Conservation (phyloP, 2,113 vertebrate genomes). For the Chascanopsetta lugubris region DNA sequence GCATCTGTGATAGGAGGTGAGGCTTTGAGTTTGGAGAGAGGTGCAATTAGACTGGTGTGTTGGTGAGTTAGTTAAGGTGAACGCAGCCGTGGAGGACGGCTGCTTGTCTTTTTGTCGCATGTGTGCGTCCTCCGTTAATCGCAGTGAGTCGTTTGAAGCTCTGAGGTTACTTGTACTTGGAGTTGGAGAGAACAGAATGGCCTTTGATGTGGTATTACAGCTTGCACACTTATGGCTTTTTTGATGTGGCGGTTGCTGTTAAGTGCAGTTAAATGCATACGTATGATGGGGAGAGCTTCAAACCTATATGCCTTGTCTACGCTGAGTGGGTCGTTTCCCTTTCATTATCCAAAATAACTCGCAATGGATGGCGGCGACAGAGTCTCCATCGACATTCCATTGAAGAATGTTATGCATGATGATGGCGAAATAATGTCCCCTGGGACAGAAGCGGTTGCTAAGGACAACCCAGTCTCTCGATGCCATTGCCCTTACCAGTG, state of each 20-base stretch:
- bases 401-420: no score
- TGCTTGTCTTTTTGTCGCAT: constrained; percentile 16
- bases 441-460: no score
- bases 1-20: constrained; percentile 54
- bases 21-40: constrained; percentile 10
- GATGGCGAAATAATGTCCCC: no score
- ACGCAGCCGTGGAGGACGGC: constrained; percentile 8
- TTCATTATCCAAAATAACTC: no score
- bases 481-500: no score
- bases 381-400: no score
- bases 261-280: background rate
- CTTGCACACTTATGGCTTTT: background rate
- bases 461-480: no score
- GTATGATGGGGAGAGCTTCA: background rate
- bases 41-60: constrained; percentile 13
- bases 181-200: no score
- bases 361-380: no score
- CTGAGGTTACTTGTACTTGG: constrained; percentile 4
- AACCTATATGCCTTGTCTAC: no score
- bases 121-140: constrained; percentile 15
- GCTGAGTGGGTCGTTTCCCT: no score
- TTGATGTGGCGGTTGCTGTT: background rate
- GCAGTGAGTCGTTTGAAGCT: constrained; percentile 35
- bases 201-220: no score
- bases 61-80: constrained; percentile 24